These are phyloP conservation scores for Falco columbarius DNA, from an alignment of 2,797 vertebrate species.

Conservation along the genomic window DNA sequence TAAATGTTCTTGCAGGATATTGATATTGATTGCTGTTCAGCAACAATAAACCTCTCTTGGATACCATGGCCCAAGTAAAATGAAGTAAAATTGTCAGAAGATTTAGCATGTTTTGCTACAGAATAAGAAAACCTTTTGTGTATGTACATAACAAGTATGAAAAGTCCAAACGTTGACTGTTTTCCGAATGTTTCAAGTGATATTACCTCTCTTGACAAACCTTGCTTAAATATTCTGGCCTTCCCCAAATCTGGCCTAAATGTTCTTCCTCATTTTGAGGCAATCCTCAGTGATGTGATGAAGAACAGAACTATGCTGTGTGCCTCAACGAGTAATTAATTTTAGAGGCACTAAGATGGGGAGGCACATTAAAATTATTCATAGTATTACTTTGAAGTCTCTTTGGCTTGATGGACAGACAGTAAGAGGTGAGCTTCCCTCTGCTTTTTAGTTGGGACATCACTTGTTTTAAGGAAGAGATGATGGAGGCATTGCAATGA, in stretches of 20 bases:
- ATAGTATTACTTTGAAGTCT: background rate
- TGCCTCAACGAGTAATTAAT: background rate
- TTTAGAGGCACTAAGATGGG: background rate
- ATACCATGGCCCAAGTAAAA: background rate
- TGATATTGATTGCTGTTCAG: background rate
- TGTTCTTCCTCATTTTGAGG: background rate
- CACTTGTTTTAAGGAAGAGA: background rate
- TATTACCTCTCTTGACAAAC: background rate
- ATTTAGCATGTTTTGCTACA: background rate
- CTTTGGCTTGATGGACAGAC: background rate
- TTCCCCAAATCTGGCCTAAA: background rate
- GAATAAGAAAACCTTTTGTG: background rate
- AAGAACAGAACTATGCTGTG: background rate
- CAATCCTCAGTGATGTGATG: background rate
- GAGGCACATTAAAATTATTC: background rate
- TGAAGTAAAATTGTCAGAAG: background rate
- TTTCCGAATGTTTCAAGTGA: background rate
- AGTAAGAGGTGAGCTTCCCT: background rate
- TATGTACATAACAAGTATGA: background rate
- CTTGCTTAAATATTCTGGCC: background rate
- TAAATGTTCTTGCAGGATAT: background rate
- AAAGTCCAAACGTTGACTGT: background rate
- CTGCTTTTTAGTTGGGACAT: background rate
- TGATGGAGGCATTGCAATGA: background rate
- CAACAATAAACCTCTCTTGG: background rate